A percentile compares a stretch with the other conserved stretches of the same genome.
phyloP scores from a whole-genome alignment of 1,140 invertebrate species.

The Sitophilus oryzae region DNA sequence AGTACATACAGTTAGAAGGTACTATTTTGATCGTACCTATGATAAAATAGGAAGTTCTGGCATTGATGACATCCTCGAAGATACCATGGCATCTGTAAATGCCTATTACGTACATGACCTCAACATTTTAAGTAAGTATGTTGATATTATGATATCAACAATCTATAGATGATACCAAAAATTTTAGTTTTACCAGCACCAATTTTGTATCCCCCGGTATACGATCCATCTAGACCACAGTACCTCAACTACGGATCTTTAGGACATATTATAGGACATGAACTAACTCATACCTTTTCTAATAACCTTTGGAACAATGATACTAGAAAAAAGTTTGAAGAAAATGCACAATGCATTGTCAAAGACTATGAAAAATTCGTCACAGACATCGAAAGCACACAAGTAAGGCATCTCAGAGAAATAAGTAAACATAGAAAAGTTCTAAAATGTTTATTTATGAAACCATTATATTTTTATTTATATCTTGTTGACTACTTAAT shows the following conservation, averaged over 20 bases:
- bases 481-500: too few relatives aligned
- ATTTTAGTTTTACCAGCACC: constrained; percentile 79
- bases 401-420: too few relatives aligned
- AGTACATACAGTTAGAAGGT: background rate
- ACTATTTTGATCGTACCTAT: background rate
- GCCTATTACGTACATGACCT: constrained; percentile 18
- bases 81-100: constrained; percentile 13
- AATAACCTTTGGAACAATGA: constrained; percentile 15
- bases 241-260: constrained; percentile 80
- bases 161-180: too few relatives aligned
- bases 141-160: background rate
- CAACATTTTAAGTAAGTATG: constrained; percentile 24
- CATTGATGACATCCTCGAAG: background rate
- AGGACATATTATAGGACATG: constrained; percentile 64
- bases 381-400: too few relatives aligned
- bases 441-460: too few relatives aligned
- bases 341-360: constrained; percentile 20
- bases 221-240: constrained; percentile 70
- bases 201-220: constrained; percentile 84
- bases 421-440: too few relatives aligned
- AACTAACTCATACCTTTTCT: constrained; percentile 60
- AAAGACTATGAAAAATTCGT: constrained; percentile 28
- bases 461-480: too few relatives aligned
- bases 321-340: constrained; percentile 8
- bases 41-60: background rate